These are phyloP conservation scores for Peribatodes rhomboidaria DNA, from an alignment of 2,888 invertebrate species.

Conservation along the genomic window DNA sequence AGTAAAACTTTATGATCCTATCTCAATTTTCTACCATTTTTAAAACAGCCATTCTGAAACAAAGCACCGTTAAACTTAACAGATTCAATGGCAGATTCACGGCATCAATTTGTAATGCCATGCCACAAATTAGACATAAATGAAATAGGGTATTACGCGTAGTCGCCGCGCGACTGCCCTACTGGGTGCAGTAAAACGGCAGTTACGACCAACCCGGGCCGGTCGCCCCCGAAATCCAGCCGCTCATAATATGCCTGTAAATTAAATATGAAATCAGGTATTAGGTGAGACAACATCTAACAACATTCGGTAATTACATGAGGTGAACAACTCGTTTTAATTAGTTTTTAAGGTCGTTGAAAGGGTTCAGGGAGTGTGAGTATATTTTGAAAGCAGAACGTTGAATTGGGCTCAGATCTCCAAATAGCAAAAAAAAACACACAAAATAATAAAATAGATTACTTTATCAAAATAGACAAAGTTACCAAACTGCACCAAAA, in stretches of 20 bases:
- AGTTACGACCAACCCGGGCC: conserved; percentile 59
- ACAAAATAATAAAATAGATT: neutral
- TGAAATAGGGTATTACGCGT: conserved; percentile 64
- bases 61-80: conserved; percentile 9
- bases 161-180: conserved; percentile 60
- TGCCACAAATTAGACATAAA: conserved; percentile 68
- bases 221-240: conserved; percentile 31
- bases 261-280: conserved; percentile 53
- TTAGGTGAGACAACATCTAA: conserved; percentile 49
- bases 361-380: neutral
- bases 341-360: conserved; percentile 13
- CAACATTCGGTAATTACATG: conserved; percentile 45
- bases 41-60: neutral
- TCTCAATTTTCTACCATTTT: neutral
- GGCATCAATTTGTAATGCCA: conserved; percentile 41
- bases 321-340: conserved; percentile 25
- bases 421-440: neutral
- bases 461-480: neutral
- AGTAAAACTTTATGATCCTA: neutral
- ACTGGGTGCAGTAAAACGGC: conserved; percentile 69
- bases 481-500: neutral
- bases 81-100: conserved; percentile 30
- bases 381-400: neutral
- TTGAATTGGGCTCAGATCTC: neutral
- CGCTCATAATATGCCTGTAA: conserved; percentile 47